A percentile compares a stretch with the other conserved stretches of the same genome.
phyloP scores from a whole-genome alignment of 2,113 vertebrate genomes.

The Synchiropus splendidus region DNA sequence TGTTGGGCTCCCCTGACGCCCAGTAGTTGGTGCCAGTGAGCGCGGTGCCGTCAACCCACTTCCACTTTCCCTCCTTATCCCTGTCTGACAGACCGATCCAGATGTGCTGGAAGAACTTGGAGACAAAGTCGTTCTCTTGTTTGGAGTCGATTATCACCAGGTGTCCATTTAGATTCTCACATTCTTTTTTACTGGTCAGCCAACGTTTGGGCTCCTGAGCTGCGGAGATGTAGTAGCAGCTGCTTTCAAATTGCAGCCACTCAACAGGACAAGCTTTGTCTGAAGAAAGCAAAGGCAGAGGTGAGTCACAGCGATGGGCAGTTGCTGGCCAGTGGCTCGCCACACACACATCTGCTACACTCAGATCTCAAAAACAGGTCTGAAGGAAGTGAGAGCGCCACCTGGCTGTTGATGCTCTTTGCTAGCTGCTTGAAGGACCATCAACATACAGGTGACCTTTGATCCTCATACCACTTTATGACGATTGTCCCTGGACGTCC shows the following conservation, averaged over 20 bases:
- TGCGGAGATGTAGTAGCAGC: slow-evolving; percentile 24
- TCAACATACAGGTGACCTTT: too few species aligned
- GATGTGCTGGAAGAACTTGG: fast-evolving
- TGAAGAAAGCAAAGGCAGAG: background rate
- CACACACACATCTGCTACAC: too few species aligned
- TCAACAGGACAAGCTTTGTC: slow-evolving; percentile 4
- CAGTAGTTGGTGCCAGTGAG: slow-evolving; percentile 4
- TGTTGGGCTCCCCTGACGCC: slow-evolving; percentile 19
- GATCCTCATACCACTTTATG: too few species aligned
- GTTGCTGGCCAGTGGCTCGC: background rate
- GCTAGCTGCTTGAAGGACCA: too few species aligned
- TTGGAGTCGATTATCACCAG: slow-evolving; percentile 13
- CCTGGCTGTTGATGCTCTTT: too few species aligned
- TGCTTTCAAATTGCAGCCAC: slow-evolving; percentile 17
- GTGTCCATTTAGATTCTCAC: slow-evolving; percentile 2
- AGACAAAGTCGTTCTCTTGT: slow-evolving; percentile 10
- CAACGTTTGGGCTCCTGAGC: slow-evolving; percentile 1
- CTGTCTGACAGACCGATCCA: slow-evolving; percentile 27
- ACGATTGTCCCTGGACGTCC: too few species aligned
- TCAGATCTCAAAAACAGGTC: too few species aligned
- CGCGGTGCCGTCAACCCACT: slow-evolving; percentile 21
- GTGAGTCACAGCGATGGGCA: background rate
- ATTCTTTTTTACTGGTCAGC: slow-evolving; percentile 12
- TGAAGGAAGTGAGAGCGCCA: too few species aligned
- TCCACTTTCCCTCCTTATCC: slow-evolving; percentile 2